phyloP scores from a whole-genome alignment of 2,113 vertebrate genomes.

The Struthidea cinerea region DNA sequence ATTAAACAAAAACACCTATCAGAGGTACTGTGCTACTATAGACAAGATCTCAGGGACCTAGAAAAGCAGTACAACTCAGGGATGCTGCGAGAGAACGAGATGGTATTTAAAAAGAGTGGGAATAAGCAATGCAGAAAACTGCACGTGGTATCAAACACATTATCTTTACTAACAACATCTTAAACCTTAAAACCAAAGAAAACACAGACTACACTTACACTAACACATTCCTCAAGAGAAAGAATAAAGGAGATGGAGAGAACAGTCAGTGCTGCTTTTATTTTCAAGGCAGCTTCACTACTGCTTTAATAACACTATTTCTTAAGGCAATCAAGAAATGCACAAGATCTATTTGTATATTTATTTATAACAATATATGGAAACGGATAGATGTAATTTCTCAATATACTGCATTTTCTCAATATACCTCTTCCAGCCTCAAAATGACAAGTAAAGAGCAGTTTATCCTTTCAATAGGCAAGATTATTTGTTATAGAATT shows the following conservation, averaged over 20 bases:
- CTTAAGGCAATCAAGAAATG: background rate
- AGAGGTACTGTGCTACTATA: background rate
- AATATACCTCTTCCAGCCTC: background rate
- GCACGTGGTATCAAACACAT: background rate
- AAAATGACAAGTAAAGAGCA: background rate
- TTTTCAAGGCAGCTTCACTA: background rate
- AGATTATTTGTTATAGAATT: background rate
- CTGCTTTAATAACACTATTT: background rate
- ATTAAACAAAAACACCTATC: background rate
- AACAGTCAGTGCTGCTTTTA: background rate
- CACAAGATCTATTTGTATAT: background rate
- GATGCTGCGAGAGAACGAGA: background rate
- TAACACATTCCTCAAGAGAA: background rate
- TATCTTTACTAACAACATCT: background rate
- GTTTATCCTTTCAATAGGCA: background rate
- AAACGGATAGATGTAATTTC: background rate
- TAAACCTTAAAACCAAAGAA: constrained; percentile 15
- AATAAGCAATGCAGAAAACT: background rate
- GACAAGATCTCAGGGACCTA: background rate
- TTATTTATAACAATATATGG: background rate
- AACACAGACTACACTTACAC: background rate
- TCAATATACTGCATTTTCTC: background rate
- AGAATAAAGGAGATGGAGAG: background rate
- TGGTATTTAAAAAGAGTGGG: background rate
- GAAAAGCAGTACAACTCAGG: background rate